Percentiles rank a stretch among this genome's conserved stretches.
phyloP scores from a whole-genome alignment of 1,140 invertebrate genomes.

The Drosophila santomea region DNA sequence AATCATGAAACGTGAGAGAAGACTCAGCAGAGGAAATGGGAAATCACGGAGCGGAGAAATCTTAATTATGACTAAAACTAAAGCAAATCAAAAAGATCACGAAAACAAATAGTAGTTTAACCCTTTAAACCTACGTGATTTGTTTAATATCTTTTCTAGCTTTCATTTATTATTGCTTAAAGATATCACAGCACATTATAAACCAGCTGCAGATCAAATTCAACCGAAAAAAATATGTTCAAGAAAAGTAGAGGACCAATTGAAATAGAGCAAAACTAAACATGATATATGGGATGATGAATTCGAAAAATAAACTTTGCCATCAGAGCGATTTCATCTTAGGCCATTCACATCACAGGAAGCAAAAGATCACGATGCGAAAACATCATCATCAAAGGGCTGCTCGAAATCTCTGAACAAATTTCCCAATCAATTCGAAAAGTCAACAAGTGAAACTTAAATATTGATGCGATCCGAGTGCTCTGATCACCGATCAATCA shows the following conservation, averaged over 20 bases:
- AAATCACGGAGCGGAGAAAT: constrained; percentile 7
- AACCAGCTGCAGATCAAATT: no score
- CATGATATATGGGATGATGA: background rate
- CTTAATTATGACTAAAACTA: background rate
- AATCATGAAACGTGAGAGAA: constrained; percentile 12
- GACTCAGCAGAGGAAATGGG: constrained; percentile 12
- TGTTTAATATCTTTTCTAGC: no score
- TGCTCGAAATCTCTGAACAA: background rate
- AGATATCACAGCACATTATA: no score
- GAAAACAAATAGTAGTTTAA: background rate
- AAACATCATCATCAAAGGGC: constrained; percentile 6
- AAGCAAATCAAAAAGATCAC: background rate
- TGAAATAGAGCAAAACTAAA: no score
- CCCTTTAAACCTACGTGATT: background rate
- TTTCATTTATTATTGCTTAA: no score
- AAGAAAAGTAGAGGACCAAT: no score
- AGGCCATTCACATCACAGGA: constrained; percentile 2
- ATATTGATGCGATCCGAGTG: constrained; percentile 27
- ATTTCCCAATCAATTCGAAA: constrained; percentile 9
- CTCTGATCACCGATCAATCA: constrained; percentile 35
- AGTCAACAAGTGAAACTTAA: constrained; percentile 9
- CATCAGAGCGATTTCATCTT: background rate
- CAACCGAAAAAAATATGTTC: no score
- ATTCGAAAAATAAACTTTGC: background rate
- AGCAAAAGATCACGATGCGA: constrained; percentile 6